Evolutionary conservation across 1,140 invertebrate species (phyloP).

Genomic region (Plectrocnemia conspersa): DNA sequence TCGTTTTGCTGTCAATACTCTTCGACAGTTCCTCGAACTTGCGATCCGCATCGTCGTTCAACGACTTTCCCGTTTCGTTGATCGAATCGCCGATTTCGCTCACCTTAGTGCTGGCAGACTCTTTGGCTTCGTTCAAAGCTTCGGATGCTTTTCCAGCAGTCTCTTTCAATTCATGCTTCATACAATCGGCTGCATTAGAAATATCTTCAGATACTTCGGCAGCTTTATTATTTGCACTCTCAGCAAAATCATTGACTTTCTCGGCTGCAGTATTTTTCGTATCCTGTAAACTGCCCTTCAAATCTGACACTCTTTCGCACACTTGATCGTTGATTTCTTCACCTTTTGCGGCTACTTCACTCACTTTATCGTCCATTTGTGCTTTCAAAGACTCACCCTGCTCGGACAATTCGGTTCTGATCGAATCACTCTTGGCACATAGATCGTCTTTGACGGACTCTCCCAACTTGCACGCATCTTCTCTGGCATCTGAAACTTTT

Average conservation of each 20-base stretch:
- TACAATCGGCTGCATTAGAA: conserved; percentile 31
- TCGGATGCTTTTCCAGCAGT: conserved; percentile 2
- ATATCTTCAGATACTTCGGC: conserved; percentile 37
- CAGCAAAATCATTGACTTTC: conserved; percentile 30
- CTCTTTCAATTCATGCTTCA: conserved; percentile 26
- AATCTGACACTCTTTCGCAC: background rate
- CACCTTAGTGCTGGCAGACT: background rate
- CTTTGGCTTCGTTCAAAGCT: background rate
- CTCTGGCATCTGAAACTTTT: too few species aligned
- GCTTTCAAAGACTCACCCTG: too few species aligned
- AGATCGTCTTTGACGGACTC: too few species aligned
- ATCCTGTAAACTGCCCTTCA: background rate
- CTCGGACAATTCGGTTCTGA: too few species aligned
- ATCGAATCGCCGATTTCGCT: background rate
- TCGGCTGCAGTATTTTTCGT: background rate
- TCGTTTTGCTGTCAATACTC: conserved; percentile 1
- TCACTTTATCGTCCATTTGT: too few species aligned
- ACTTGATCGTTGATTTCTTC: too few species aligned
- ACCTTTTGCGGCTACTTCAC: too few species aligned
- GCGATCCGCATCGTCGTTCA: background rate
- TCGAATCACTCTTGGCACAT: too few species aligned
- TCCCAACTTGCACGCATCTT: too few species aligned
- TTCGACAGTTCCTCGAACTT: background rate
- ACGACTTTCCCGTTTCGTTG: background rate
- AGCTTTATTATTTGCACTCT: conserved; percentile 35